phyloP scores from a whole-genome alignment of 23 tunicate species.

The Trididemnum clinides region DNA sequence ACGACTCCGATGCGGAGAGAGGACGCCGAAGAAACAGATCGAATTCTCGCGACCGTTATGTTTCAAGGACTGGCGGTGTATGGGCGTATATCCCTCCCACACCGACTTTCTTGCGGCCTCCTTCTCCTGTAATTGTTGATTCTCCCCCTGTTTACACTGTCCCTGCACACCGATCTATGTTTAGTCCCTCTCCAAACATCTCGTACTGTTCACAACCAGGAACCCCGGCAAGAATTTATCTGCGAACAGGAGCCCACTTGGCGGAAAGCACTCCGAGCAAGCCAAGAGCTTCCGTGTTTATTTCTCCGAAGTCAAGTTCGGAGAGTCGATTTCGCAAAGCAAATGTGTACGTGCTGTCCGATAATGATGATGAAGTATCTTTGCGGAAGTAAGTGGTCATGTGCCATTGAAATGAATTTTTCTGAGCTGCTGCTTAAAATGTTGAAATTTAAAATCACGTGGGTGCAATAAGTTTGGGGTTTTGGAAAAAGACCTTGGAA shows the following conservation, averaged over 20 bases:
- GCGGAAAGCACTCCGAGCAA: slow-evolving; percentile 38
- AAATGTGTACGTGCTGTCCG: slow-evolving; percentile 28
- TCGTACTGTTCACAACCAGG: neutral
- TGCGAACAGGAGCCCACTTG: slow-evolving; percentile 6
- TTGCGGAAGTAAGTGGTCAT: slow-evolving; percentile 47
- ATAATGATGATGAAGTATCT: slow-evolving; percentile 66
- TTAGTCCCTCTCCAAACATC: neutral
- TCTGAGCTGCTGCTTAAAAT: neutral
- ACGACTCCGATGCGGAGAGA: slow-evolving; percentile 14
- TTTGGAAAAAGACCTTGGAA: too few relatives aligned
- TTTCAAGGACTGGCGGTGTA: slow-evolving; percentile 36
- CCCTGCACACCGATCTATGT: neutral
- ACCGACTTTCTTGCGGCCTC: neutral
- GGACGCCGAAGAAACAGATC: slow-evolving; percentile 33
- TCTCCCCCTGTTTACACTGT: neutral
- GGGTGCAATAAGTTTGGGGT: neutral
- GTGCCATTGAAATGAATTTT: too few relatives aligned
- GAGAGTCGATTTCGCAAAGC: slow-evolving; percentile 41
- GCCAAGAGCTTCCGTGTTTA: slow-evolving; percentile 41
- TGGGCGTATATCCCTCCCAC: slow-evolving; percentile 56
- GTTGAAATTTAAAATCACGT: neutral
- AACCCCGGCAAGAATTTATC: slow-evolving; percentile 52
- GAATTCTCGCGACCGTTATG: slow-evolving; percentile 33
- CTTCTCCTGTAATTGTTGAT: neutral
- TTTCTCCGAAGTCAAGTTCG: slow-evolving; percentile 15